These are phyloP conservation scores for Tiliacea aurago DNA, from an alignment of 2,888 invertebrate genomes.

Conservation along the genomic window DNA sequence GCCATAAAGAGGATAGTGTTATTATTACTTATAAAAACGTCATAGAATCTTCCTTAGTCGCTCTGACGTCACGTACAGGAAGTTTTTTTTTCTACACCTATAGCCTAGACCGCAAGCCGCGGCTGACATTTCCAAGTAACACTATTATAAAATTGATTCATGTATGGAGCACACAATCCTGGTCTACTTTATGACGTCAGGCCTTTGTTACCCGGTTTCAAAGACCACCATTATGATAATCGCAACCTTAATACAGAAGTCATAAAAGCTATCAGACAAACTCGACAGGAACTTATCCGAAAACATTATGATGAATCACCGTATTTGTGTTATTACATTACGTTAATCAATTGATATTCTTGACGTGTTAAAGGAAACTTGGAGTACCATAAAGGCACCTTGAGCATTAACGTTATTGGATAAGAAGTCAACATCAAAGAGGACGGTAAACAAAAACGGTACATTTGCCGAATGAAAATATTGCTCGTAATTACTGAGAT, in stretches of 20 bases:
- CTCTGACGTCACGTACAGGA: conserved; percentile 51
- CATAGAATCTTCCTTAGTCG: neutral
- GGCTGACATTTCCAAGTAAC: conserved; percentile 40
- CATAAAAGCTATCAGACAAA: conserved; percentile 52
- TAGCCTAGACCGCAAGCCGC: conserved; percentile 46
- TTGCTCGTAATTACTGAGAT: conserved; percentile 76
- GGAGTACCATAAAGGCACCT: conserved; percentile 60
- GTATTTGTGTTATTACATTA: conserved; percentile 66
- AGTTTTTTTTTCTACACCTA: conserved; percentile 35
- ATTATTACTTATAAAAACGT: neutral
- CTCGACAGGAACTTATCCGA: conserved; percentile 63
- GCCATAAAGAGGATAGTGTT: neutral
- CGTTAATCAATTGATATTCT: conserved; percentile 70
- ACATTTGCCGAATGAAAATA: conserved; percentile 77
- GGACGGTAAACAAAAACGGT: conserved; percentile 80
- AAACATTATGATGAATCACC: conserved; percentile 64
- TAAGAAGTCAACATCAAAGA: conserved; percentile 87
- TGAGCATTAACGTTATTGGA: conserved; percentile 87
- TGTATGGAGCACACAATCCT: conserved; percentile 52
- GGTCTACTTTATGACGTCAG: conserved; percentile 55
- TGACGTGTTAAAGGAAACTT: conserved; percentile 65
- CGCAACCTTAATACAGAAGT: conserved; percentile 58
- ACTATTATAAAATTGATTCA: conserved; percentile 57
- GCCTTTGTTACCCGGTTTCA: conserved; percentile 50
- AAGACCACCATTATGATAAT: conserved; percentile 53